Conservation (phyloP, 2,797 vertebrate species). For the Tenualosa thibaudeaui region DNA sequence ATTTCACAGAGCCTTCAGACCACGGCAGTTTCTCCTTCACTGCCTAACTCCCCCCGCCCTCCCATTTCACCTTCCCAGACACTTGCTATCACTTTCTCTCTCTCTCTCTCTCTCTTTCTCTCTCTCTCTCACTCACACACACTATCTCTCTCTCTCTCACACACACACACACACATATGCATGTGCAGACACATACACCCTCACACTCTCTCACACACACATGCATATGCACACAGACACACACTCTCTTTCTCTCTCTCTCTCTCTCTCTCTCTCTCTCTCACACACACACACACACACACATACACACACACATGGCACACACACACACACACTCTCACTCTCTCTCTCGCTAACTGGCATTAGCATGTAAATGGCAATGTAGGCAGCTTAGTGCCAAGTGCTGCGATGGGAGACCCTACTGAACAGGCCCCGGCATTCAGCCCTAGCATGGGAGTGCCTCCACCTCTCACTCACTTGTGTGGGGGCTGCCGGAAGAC, state of each 20-base stretch:
- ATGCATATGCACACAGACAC: constrained; percentile 1
- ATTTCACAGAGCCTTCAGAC: constrained; percentile 66
- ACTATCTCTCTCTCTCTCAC: constrained; percentile 16
- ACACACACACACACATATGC: neutral
- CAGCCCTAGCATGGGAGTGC: constrained; percentile 57
- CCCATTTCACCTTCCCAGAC: neutral
- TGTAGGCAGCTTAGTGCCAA: constrained; percentile 57
- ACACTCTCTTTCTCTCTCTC: neutral
- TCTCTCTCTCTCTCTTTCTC: constrained; percentile 38
- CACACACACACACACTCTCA: neutral
- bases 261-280: no score
- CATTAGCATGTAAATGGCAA: constrained; percentile 73
- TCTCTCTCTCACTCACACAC: constrained; percentile 25
- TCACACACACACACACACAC: neutral
- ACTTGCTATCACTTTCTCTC: constrained; percentile 1
- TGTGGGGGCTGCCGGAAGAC: neutral
- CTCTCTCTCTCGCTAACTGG: constrained; percentile 17
- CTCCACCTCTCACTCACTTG: neutral
- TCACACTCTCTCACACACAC: neutral
- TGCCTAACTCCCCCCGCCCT: constrained; percentile 23
- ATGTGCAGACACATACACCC: neutral
- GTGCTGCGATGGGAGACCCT: constrained; percentile 49
- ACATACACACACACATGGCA: neutral
- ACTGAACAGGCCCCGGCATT: constrained; percentile 38
- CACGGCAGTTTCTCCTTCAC: constrained; percentile 45